Evolutionary conservation across 2,113 vertebrate genomes (phyloP).

Genomic region (Oreochromis niloticus): DNA sequence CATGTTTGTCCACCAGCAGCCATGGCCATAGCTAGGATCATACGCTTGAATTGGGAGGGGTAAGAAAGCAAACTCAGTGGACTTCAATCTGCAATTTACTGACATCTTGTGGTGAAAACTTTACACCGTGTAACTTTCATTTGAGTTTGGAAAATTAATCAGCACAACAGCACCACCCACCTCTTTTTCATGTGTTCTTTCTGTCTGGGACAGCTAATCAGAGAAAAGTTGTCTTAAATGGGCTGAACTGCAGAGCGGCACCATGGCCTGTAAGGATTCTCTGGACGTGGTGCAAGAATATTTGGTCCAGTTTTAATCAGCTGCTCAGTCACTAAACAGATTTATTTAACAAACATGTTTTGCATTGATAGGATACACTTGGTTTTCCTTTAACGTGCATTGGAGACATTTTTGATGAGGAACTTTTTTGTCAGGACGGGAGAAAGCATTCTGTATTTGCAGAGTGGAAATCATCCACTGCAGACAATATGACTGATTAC

Average conservation of each 20-base stretch:
- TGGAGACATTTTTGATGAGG: not conserved
- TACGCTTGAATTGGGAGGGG: not conserved
- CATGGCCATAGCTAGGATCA: not conserved
- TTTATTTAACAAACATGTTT: not conserved
- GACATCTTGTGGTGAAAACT: not conserved
- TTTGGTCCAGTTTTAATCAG: not conserved
- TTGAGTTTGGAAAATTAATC: not conserved
- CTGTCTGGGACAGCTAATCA: not conserved
- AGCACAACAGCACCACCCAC: not conserved
- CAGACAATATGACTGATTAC: not conserved
- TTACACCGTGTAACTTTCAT: not conserved
- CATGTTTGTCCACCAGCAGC: not conserved
- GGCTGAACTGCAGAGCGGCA: not conserved
- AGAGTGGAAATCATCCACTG: not conserved
- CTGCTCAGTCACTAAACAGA: not conserved
- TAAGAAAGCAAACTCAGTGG: not conserved
- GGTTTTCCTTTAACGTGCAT: not conserved
- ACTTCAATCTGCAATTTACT: not conserved
- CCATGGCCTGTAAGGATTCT: not conserved
- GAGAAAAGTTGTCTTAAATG: not conserved
- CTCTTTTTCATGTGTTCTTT: not conserved
- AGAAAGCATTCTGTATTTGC: not conserved
- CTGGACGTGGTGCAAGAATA: not conserved
- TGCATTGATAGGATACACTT: not conserved
- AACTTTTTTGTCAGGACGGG: not conserved